These are phyloP conservation scores for Petrolisthes manimaculis DNA, from an alignment of 2,888 invertebrate species.

Conservation along the genomic window DNA sequence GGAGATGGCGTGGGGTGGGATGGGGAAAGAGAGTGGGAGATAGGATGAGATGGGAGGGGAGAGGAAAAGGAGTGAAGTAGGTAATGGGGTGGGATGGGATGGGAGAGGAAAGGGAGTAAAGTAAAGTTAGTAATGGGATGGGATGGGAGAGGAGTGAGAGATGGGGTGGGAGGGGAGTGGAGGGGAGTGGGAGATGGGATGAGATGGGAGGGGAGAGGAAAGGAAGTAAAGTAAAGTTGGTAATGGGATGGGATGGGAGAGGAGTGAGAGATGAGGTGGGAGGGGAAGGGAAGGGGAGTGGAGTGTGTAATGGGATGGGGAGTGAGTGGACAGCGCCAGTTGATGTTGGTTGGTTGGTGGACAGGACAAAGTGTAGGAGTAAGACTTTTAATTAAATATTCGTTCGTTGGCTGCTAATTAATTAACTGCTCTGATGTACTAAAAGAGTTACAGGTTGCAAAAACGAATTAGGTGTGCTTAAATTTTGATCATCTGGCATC, in stretches of 20 bases:
- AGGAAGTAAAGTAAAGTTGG: neutral
- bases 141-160: neutral
- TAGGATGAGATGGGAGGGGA: neutral
- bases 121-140: neutral
- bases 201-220: neutral
- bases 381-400: conserved; percentile 34
- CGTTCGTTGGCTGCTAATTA: conserved; percentile 30
- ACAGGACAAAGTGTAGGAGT: conserved; percentile 29
- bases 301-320: neutral
- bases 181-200: neutral
- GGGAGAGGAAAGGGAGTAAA: neutral
- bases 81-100: neutral
- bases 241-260: neutral
- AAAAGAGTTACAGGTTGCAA: conserved; percentile 30
- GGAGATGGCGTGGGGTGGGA: neutral
- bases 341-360: neutral
- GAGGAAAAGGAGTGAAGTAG: neutral
- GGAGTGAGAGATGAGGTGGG: neutral
- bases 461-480: conserved; percentile 26
- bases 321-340: neutral
- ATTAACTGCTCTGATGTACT: conserved; percentile 32
- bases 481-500: conserved; percentile 26
- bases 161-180: neutral
- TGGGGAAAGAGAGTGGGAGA: neutral
- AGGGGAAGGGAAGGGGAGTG: neutral